Conservation (phyloP, 2,888 invertebrate species). For the Amitus sp. region DNA sequence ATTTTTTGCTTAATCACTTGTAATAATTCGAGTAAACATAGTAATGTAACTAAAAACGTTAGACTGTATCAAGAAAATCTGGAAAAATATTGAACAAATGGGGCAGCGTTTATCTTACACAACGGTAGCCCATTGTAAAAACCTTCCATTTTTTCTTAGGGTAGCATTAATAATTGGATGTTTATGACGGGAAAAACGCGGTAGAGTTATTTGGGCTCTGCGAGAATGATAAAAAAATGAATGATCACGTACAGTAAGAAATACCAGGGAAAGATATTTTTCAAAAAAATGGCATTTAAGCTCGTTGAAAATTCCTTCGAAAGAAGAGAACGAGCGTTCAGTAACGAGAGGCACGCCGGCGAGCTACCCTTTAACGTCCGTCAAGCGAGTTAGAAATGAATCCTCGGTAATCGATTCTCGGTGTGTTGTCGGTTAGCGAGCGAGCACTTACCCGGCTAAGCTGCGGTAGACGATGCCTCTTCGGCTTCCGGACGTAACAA, state of each 20-base stretch:
- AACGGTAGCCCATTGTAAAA: too few species aligned
- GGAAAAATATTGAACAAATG: too few species aligned
- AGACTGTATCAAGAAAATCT: too few species aligned
- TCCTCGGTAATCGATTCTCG: constrained; percentile 31
- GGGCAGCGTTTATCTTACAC: too few species aligned
- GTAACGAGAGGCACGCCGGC: constrained; percentile 5
- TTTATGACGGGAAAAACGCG: too few species aligned
- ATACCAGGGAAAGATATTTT: not conserved
- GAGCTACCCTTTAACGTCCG: constrained; percentile 27
- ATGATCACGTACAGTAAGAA: not conserved
- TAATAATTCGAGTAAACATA: too few species aligned
- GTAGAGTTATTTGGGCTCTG: too few species aligned
- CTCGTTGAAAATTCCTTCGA: constrained; percentile 3
- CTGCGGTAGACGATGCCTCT: constrained; percentile 20
- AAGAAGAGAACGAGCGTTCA: not conserved
- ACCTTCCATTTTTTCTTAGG: too few species aligned
- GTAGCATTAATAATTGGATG: too few species aligned
- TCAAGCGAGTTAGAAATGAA: constrained; percentile 27
- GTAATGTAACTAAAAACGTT: too few species aligned
- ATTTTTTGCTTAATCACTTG: too few species aligned
- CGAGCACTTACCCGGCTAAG: not conserved
- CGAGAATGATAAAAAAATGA: not conserved
- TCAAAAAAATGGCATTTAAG: constrained; percentile 6
- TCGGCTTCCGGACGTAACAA: constrained; percentile 27
- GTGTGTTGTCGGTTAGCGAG: constrained; percentile 14